Conservation (phyloP, 2,888 invertebrate genomes). For the Blastobasis adustella region DNA sequence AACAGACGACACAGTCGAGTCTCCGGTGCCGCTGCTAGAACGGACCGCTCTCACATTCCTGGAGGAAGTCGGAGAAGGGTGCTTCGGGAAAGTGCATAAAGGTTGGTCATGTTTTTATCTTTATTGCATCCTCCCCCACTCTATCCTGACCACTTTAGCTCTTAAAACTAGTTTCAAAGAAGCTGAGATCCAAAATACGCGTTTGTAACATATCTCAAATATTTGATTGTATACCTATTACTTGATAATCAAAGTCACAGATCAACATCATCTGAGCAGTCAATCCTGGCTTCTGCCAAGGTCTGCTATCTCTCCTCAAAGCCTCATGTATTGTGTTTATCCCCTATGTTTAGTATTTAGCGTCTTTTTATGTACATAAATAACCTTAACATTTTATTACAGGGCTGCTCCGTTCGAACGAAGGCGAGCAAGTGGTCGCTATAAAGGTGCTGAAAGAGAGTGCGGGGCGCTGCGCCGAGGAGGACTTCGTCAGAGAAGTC, state of each 20-base stretch:
- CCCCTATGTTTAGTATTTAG: too few species aligned
- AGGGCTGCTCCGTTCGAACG: constrained; percentile 48
- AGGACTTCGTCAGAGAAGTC: constrained; percentile 87
- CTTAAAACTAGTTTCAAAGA: too few species aligned
- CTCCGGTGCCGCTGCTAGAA: constrained; percentile 75
- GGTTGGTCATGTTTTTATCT: constrained; percentile 60
- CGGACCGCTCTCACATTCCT: constrained; percentile 80
- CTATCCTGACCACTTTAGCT: too few species aligned
- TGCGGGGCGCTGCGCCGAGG: constrained; percentile 83
- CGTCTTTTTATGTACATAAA: too few species aligned
- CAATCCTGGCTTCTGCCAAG: too few species aligned
- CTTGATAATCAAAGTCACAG: too few species aligned
- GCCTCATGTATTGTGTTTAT: too few species aligned
- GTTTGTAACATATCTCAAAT: too few species aligned
- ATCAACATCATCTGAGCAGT: too few species aligned
- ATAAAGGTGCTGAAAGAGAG: constrained; percentile 88
- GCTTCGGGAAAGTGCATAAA: constrained; percentile 92
- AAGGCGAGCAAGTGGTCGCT: constrained; percentile 75
- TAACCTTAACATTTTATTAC: background rate
- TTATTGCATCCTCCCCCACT: background rate
- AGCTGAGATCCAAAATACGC: too few species aligned
- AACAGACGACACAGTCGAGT: constrained; percentile 40
- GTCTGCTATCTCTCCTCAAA: too few species aligned
- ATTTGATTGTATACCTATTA: too few species aligned
- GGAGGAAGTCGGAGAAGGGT: constrained; percentile 89